Conservation (phyloP, 2,113 vertebrate genomes). For the Melospiza georgiana region DNA sequence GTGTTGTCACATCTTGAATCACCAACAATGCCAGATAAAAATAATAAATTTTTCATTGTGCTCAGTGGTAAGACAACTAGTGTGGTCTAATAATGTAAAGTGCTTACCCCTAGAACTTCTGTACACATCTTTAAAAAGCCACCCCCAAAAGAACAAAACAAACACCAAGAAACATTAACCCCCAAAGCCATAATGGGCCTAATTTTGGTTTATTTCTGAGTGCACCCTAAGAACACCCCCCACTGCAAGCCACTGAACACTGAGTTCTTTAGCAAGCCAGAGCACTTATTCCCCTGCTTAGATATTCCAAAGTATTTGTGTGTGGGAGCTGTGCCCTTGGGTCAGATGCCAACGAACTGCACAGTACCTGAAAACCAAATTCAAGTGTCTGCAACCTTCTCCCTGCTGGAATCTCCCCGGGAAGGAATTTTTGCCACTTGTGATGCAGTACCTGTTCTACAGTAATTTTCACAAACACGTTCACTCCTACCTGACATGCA, state of each 20-base stretch:
- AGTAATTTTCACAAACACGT: not conserved
- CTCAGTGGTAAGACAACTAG: not conserved
- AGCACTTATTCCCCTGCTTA: not conserved
- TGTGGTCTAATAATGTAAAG: not conserved
- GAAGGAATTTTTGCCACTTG: accelerated
- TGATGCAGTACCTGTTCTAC: not conserved
- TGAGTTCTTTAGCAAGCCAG: not conserved
- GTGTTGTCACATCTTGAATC: not conserved
- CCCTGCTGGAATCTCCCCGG: not conserved
- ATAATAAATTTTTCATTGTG: not conserved
- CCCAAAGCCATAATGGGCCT: not conserved
- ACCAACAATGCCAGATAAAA: not conserved
- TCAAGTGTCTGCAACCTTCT: not conserved
- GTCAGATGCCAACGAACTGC: not conserved
- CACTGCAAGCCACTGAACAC: not conserved
- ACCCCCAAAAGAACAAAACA: not conserved
- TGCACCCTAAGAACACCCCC: accelerated
- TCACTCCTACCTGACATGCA: not conserved
- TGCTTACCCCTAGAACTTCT: not conserved
- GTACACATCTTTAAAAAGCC: not conserved
- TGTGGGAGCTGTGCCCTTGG: not conserved
- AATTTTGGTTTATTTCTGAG: not conserved
- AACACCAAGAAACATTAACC: not conserved
- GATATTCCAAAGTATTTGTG: not conserved
- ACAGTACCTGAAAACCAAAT: not conserved